Evolutionary conservation across 2,888 invertebrate genomes (phyloP), one percentile per base, ranked within the genome.

Genomic region (Atethmia centrago): DNA sequence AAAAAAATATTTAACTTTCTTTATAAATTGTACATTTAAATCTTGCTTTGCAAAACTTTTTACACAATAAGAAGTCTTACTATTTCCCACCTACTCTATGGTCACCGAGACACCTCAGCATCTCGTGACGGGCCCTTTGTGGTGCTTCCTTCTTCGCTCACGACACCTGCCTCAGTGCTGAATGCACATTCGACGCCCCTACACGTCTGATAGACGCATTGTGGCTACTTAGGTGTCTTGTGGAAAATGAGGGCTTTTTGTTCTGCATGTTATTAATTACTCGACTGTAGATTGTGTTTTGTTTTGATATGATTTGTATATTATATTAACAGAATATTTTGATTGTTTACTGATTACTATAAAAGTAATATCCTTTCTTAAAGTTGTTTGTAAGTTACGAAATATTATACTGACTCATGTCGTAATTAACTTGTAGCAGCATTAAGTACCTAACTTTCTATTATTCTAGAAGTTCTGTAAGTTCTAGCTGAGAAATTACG

Each of bases 61-160:
- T 16, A 58, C 40, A 59, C 36, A 40, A n/a, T n/a, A n/a, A n/a
- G n/a, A n/a, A n/a, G 42, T 73, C 68, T 79, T 58, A 28, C 12
- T 25, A 0, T n/a, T 12, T 31, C 9, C 9, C 21, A 19, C 36
- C 8, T 82, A 83, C n/a, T 89, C 89, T 89, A 74, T 86, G 88
- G 58, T 45, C 72, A 64, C 66, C 87, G 90, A 92, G 91, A 92
- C 91, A 89, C 89, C 89, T 87, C 87, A 87, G 89, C 89, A 85
- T 87, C 85, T 88, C 89, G 90, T 88, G 86, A 79, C 89, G 89
- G 90, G 87, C 86, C 93, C 93, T 93, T 94, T 94, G 93, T 93
- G 88, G 85, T 86, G 87, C 89, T 92, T 92, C 93, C 92, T 91
- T 87, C 87, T 89, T 88, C 88, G 87, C 88, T 87, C 89, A 85